Base-by-base conservation (phyloP, 2,888 invertebrate species). In the Xiphydria camelus region DNA sequence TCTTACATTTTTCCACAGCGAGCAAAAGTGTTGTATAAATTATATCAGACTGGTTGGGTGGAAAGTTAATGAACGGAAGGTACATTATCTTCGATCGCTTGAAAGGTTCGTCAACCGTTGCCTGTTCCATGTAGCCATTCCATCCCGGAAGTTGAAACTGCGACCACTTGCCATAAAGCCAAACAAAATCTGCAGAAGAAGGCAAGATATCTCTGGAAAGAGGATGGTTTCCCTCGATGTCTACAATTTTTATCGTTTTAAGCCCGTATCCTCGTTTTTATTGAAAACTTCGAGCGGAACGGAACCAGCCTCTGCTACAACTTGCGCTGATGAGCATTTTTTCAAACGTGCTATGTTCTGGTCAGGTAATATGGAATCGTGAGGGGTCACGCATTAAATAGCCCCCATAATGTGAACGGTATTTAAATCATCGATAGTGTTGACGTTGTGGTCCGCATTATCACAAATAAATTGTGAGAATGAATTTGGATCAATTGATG, bases 171-270 rank as follows among this genome's bases (percentile, higher is more conserved):
- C 50, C 51, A 55, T 49, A 51, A 15, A 50, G 41, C 50, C 53
- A 51, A 38, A 49, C 41, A 18, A 34, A 20, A 34, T 34, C 17
- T 7, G 21, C 40, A 49, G 49, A 14, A 37, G 43, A 55, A 41
- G 49, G 55, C 41, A 51, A 34, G 34, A 55, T 50, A 33, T 53
- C 50, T 49, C 39, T 56, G 39, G 47, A 45, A 45, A 51, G 47
- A 22, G 44, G 47, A 42, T 53, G 45, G 37, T 39, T 53, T n/a
- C 21, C 39, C 26, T 51, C 51, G 1, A 49, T 40, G 38, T 53
- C 43, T 51, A 35, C 21, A 45, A 55, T 45, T 45, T 45, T 23
- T 34, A 49, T 47, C 9, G 47, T 53, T 49, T 52, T 45, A 53
- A 50, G 37, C 49, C 47, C 33, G 45, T 47, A 40, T 47, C 45